phyloP scores from a whole-genome alignment of 2,113 vertebrate species.

The Conger conger region DNA sequence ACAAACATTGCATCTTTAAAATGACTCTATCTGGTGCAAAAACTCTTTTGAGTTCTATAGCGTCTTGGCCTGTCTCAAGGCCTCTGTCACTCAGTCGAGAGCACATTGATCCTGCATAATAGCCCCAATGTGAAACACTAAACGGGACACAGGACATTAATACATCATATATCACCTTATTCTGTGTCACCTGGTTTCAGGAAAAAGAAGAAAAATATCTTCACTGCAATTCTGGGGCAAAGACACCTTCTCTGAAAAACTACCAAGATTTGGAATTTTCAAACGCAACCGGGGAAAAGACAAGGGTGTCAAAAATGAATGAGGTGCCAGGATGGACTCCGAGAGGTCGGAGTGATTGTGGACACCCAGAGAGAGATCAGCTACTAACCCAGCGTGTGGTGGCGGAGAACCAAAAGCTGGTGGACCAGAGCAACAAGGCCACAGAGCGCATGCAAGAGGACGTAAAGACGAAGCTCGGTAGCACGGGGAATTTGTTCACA shows the following conservation, averaged over 20 bases:
- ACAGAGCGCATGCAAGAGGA: conserved; percentile 67
- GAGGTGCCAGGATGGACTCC: conserved; percentile 65
- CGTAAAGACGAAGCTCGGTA: conserved; percentile 76
- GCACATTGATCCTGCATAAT: too few relatives aligned
- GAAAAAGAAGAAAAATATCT: not conserved
- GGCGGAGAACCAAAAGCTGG: conserved; percentile 68
- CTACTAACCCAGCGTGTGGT: conserved; percentile 60
- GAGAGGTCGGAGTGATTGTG: conserved; percentile 61
- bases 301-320: conserved; percentile 65
- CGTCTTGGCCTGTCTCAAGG: too few relatives aligned
- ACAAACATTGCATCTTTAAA: too few relatives aligned
- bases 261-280: not conserved
- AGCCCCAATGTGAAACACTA: too few relatives aligned
- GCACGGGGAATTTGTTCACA: too few relatives aligned
- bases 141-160: too few relatives aligned
- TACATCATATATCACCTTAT: too few relatives aligned
- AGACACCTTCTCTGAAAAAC: not conserved
- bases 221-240: not conserved
- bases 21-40: too few relatives aligned
- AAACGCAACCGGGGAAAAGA: not conserved
- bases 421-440: conserved; percentile 68
- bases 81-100: too few relatives aligned
- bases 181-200: not conserved
- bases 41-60: too few relatives aligned
- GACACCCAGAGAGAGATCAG: conserved; percentile 62